A percentile compares a stretch with the other conserved stretches of the same genome.
phyloP scores from a whole-genome alignment of 1,140 invertebrate species.

The Notospermus geniculatus region DNA sequence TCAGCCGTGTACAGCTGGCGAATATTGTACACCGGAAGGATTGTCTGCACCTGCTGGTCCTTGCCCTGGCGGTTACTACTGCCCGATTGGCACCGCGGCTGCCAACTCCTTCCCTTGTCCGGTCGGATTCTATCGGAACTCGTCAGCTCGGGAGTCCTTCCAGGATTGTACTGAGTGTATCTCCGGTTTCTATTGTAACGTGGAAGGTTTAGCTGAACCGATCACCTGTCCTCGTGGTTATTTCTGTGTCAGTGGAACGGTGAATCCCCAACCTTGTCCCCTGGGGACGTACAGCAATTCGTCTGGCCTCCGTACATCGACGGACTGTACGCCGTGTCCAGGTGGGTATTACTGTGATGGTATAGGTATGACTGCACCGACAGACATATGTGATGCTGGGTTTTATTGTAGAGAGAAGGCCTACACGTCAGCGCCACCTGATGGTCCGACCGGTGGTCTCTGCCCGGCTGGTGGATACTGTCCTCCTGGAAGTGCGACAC shows the following conservation, averaged over 20 bases:
- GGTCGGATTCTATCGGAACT: conserved; percentile 50
- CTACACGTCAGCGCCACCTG: conserved; percentile 50
- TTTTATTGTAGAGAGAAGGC: conserved; percentile 52
- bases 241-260: conserved; percentile 51
- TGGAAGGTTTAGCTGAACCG: conserved; percentile 42
- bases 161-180: conserved; percentile 51
- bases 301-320: conserved; percentile 39
- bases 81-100: conserved; percentile 39
- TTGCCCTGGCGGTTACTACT: conserved; percentile 46
- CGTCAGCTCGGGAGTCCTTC: conserved; percentile 48
- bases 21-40: conserved; percentile 40
- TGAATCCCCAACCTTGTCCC: conserved; percentile 42
- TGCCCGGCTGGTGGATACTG: conserved; percentile 51
- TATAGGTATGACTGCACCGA: conserved; percentile 44
- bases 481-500: conserved; percentile 41
- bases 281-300: conserved; percentile 51
- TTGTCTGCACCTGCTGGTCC: conserved; percentile 28
- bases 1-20: conserved; percentile 43
- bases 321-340: conserved; percentile 51
- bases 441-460: conserved; percentile 48
- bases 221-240: conserved; percentile 46
- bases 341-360: conserved; percentile 53
- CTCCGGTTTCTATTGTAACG: conserved; percentile 48
- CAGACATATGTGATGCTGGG: conserved; percentile 49
- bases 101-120: conserved; percentile 40